These are phyloP conservation scores for human (Homo sapiens) DNA, from an alignment of 2,113 vertebrate species.

Conservation along the genomic window DNA sequence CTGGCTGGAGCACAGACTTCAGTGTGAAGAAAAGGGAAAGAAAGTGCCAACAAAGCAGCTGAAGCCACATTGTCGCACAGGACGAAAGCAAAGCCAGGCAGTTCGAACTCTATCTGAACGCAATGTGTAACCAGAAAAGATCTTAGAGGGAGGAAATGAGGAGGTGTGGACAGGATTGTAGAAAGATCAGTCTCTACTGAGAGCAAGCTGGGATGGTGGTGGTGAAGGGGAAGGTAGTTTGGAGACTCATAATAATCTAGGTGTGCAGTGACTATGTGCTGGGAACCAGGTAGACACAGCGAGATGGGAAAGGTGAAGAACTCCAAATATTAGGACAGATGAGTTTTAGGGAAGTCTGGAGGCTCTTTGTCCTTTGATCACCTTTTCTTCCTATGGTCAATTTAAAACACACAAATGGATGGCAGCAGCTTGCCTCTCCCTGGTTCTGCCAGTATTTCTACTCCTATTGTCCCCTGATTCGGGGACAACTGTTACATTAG, in stretches of 20 bases:
- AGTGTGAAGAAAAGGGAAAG: background rate
- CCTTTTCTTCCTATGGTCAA: background rate
- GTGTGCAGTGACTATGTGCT: background rate
- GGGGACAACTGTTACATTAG: background rate
- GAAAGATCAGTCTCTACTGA: background rate
- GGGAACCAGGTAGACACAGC: background rate
- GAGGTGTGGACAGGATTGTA: background rate
- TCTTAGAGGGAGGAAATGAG: background rate
- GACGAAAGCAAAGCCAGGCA: background rate
- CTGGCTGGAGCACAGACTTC: background rate
- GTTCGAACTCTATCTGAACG: background rate
- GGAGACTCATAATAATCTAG: background rate
- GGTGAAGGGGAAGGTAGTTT: background rate
- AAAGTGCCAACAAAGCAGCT: background rate
- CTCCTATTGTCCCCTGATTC: background rate
- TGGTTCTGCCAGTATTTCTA: background rate
- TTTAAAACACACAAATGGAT: background rate
- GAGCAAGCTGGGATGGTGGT: background rate
- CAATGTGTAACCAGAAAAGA: background rate
- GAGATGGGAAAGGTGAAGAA: background rate
- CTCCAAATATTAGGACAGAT: background rate
- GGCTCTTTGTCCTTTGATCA: background rate
- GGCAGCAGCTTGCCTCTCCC: background rate
- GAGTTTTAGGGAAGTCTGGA: background rate
- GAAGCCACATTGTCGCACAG: background rate